Evolutionary conservation across 2,113 vertebrate species (phyloP), one percentile per base, ranked within the genome.

Genomic region (Chionis minor): DNA sequence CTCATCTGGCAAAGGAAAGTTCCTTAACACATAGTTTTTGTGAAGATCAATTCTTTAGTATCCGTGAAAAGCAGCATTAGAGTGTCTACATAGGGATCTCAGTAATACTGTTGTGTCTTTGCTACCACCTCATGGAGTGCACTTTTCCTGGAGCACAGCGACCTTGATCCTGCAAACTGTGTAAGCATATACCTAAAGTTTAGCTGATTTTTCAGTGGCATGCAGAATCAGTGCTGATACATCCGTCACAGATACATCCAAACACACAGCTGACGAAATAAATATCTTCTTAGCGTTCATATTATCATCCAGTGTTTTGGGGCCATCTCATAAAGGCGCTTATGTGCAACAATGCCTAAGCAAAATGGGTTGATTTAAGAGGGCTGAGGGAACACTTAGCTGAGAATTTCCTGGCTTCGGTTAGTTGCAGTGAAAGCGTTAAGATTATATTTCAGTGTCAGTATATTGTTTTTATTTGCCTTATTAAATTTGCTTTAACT

Each of bases 401-500:
- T 88, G 70, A 90, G 95, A 95, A 95, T 92, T 96, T 96, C 96
- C 91, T 95, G 91, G 84, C 92, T 96, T 94, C 94, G 81, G 42
- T 95, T 89, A 94, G 96, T 88, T 91, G 81, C 71, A 94, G 93
- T 83, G 91, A 92, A 85, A 92, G 81, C 2, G 1, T 94, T 88
- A 81, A 95, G 89, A 81, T 86, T 95, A 86, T 94, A 96, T 96
- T 95, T 96, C 95, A 97, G 88, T 94, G 93, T 96, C 96, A 88
- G 65, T 95, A 55, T 93, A 87, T 70, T 90, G 88, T 86, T 96
- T 95, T 96, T 96, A 96, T 96, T 96, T 95, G 91, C 91, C 96
- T 95, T 96, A 97, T 97, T 96, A 97, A 96, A 96, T 97, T 97
- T 96, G 84, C 86, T 97, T 94, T 97, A 97, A 97, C 90, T 94